Evolutionary conservation across 1,140 invertebrate species (phyloP).

Genomic region (Solenopsis invicta): DNA sequence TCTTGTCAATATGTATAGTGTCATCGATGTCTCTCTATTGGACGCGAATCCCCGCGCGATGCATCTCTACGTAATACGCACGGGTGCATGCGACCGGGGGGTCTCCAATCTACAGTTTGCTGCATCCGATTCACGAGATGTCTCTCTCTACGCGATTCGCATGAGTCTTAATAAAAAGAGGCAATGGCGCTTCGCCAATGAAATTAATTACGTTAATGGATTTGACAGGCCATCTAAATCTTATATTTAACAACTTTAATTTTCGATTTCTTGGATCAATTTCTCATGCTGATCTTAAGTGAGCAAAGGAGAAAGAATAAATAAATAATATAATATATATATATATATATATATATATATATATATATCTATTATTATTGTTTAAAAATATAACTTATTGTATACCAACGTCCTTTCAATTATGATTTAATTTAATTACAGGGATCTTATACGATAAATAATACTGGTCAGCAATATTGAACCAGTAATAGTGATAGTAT

Average conservation of each 20-base stretch:
- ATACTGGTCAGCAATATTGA: too few species aligned
- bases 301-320: background rate
- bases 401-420: background rate
- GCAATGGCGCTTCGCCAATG: background rate
- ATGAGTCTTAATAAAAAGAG: background rate
- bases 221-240: background rate
- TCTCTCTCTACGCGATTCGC: conserved; percentile 3
- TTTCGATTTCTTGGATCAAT: background rate
- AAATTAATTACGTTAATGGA: background rate
- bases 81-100: conserved; percentile 24
- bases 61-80: conserved; percentile 67
- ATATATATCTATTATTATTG: background rate
- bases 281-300: background rate
- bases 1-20: conserved; percentile 86
- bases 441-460: too few species aligned
- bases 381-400: background rate
- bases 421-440: background rate
- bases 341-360: too few species aligned
- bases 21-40: conserved; percentile 85
- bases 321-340: too few species aligned
- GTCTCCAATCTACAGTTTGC: conserved; percentile 25
- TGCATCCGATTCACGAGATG: background rate
- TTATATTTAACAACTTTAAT: background rate
- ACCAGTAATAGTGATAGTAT: too few species aligned
- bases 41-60: conserved; percentile 77